phyloP scores from a whole-genome alignment of 2,797 vertebrate species.

The Nyctibius grandis region DNA sequence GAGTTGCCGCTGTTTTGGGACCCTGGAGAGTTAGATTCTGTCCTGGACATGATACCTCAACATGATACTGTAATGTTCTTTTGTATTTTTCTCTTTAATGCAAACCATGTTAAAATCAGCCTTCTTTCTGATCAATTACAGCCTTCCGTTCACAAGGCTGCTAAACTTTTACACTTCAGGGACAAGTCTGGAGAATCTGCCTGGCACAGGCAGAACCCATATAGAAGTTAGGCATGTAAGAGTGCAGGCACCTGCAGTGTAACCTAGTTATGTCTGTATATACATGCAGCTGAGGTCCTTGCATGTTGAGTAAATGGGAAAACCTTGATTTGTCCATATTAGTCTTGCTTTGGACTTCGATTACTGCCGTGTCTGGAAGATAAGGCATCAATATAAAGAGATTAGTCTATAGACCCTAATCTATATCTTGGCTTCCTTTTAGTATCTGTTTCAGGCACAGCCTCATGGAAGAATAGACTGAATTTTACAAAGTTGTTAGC shows the following conservation, averaged over 20 bases:
- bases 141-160: neutral
- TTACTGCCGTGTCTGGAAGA: neutral
- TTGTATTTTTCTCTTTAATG: neutral
- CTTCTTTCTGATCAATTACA: neutral
- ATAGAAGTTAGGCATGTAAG: neutral
- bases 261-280: neutral
- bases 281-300: neutral
- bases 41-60: neutral
- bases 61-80: neutral
- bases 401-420: neutral
- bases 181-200: neutral
- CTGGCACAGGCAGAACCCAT: neutral
- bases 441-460: neutral
- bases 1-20: neutral
- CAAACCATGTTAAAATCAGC: neutral
- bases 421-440: constrained; percentile 9
- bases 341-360: neutral
- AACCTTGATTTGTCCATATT: neutral
- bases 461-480: neutral
- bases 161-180: neutral
- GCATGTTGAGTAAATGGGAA: neutral
- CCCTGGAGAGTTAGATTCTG: accelerated
- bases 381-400: neutral
- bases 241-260: neutral
- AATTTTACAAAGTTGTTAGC: neutral